Percentiles rank a stretch among this genome's conserved stretches.
Conservation (phyloP, 1,140 invertebrate species). For the Hycleus phaleratus region DNA sequence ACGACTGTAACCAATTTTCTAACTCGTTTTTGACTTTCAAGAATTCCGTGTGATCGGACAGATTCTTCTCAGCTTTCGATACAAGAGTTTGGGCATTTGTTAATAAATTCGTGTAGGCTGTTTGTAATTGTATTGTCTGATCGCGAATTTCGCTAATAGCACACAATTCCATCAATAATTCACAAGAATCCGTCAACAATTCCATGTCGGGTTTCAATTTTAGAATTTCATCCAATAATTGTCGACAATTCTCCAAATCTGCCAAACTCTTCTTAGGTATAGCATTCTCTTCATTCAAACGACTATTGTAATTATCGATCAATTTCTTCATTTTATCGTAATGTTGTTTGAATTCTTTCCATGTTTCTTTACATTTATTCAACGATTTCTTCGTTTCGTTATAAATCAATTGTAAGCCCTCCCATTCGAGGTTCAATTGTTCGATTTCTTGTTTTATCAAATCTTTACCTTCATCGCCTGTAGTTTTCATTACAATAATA, state of each 20-base stretch:
- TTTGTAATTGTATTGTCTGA: slow-evolving; percentile 75
- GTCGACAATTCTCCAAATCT: slow-evolving; percentile 69
- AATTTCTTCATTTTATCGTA: slow-evolving; percentile 70
- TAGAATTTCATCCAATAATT: slow-evolving; percentile 66
- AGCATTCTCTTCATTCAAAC: slow-evolving; percentile 56
- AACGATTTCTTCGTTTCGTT: slow-evolving; percentile 71
- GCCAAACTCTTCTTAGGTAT: slow-evolving; percentile 73
- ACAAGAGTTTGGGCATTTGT: slow-evolving; percentile 72
- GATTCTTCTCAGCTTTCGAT: slow-evolving; percentile 76
- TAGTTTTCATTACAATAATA: slow-evolving; percentile 69
- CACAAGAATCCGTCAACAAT: slow-evolving; percentile 79
- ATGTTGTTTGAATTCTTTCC: slow-evolving; percentile 76
- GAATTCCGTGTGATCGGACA: slow-evolving; percentile 84
- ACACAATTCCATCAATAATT: slow-evolving; percentile 76
- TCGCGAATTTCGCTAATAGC: slow-evolving; percentile 75
- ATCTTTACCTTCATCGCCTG: slow-evolving; percentile 79
- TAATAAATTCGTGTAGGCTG: slow-evolving; percentile 66
- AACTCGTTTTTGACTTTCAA: slow-evolving; percentile 75
- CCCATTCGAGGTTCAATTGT: slow-evolving; percentile 80
- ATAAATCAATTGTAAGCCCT: slow-evolving; percentile 71
- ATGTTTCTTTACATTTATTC: slow-evolving; percentile 72
- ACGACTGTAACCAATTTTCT: slow-evolving; percentile 70
- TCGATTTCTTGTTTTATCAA: slow-evolving; percentile 75
- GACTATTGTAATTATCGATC: slow-evolving; percentile 65
- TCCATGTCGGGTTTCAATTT: slow-evolving; percentile 69